These are phyloP conservation scores for Danionella cerebrum DNA, from an alignment of 2,113 vertebrate genomes.

Conservation along the genomic window DNA sequence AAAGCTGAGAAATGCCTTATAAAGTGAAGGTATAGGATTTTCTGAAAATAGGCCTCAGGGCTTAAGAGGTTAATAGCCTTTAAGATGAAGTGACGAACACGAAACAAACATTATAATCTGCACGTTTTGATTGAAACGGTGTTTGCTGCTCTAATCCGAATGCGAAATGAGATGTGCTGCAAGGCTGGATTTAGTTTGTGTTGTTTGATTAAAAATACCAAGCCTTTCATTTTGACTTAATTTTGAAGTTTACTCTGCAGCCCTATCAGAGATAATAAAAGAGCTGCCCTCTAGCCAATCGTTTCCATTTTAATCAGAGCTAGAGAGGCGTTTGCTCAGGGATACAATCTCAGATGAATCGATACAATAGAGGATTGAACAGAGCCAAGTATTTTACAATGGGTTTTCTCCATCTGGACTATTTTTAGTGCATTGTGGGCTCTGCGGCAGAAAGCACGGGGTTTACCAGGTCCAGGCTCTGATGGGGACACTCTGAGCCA, in stretches of 20 bases:
- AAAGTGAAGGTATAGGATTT: no score
- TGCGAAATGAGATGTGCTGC: background rate
- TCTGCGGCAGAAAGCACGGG: background rate
- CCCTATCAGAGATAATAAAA: background rate
- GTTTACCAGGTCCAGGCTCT: background rate
- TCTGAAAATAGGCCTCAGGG: no score
- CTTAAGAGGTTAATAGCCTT: no score
- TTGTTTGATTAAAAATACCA: background rate
- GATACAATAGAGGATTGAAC: background rate
- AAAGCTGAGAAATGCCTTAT: no score
- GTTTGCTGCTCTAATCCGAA: background rate
- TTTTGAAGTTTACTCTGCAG: background rate
- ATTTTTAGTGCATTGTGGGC: background rate
- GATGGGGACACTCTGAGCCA: background rate
- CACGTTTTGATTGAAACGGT: background rate
- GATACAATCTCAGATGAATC: background rate
- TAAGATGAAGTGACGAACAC: no score
- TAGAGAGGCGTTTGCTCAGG: background rate
- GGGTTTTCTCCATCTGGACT: background rate
- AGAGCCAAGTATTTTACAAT: slow-evolving; percentile 2
- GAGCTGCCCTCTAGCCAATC: background rate
- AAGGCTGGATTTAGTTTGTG: background rate
- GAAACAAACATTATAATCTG: background rate
- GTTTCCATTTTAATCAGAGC: background rate
- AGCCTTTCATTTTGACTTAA: background rate